Conservation (phyloP, 2,113 vertebrate species). For the Shinisaurus crocodilurus region DNA sequence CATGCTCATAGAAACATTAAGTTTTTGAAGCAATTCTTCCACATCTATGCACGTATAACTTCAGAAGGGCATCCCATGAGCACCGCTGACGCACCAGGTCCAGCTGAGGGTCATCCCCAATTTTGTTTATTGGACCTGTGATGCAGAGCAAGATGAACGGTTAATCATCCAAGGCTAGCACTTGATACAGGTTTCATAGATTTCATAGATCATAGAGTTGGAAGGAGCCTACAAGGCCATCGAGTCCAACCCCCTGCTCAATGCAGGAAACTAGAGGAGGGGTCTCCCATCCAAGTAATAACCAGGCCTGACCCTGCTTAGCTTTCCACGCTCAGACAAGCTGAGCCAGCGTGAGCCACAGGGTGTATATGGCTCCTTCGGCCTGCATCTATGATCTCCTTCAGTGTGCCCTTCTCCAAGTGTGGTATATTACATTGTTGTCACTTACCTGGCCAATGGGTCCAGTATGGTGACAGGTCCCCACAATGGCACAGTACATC, state of each 20-base stretch:
- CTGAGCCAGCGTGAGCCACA: too few species aligned
- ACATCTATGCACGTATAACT: background rate
- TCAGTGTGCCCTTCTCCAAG: conserved; percentile 22
- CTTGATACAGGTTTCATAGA: too few species aligned
- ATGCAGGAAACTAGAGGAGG: too few species aligned
- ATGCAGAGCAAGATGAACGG: background rate
- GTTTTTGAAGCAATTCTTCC: background rate
- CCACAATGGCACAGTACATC: conserved; percentile 57
- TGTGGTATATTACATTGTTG: conserved; percentile 40
- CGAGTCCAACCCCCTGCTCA: too few species aligned
- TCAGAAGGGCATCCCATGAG: background rate
- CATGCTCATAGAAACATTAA: background rate
- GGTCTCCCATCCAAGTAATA: too few species aligned
- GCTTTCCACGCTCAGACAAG: too few species aligned
- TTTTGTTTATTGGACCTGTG: background rate
- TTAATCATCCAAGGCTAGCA: background rate
- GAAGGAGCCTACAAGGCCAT: too few species aligned
- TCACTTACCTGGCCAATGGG: conserved; percentile 25
- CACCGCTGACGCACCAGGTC: background rate
- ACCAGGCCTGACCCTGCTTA: too few species aligned
- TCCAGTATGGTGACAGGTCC: conserved; percentile 44
- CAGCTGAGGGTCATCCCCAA: background rate
- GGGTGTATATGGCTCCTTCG: background rate
- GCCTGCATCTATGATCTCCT: background rate
- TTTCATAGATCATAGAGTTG: too few species aligned